A percentile compares a stretch with the other conserved stretches of the same genome.
These are phyloP conservation scores for Creontiades dilutus DNA, from an alignment of 2,888 invertebrate genomes.

Conservation along the genomic window DNA sequence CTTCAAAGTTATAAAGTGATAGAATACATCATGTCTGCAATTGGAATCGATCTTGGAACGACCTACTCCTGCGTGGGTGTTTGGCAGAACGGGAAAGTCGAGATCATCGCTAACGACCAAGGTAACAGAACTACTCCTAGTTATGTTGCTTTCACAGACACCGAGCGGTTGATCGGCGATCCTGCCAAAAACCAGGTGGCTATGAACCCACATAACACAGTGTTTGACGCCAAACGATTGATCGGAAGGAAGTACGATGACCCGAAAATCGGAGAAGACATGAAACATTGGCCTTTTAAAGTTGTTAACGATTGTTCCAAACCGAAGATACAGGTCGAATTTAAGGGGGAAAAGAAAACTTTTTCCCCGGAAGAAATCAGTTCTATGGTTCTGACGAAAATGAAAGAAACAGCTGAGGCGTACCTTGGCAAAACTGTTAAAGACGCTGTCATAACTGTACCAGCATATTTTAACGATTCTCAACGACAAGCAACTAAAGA, in stretches of 20 bases:
- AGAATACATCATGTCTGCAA: slow-evolving; percentile 81
- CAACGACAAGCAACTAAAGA: slow-evolving; percentile 90
- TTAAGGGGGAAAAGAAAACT: slow-evolving; percentile 83
- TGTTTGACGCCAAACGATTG: slow-evolving; percentile 89
- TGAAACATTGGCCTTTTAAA: slow-evolving; percentile 91
- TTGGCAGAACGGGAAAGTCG: slow-evolving; percentile 90
- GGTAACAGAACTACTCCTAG: slow-evolving; percentile 93
- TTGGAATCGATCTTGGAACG: slow-evolving; percentile 92
- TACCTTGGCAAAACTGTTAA: slow-evolving; percentile 80
- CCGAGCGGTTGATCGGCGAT: slow-evolving; percentile 80
- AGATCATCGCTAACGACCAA: slow-evolving; percentile 91
- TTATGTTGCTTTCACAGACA: slow-evolving; percentile 83
- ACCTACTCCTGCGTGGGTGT: slow-evolving; percentile 92
- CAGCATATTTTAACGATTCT: slow-evolving; percentile 87
- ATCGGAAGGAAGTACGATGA: slow-evolving; percentile 85
- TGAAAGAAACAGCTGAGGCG: slow-evolving; percentile 86
- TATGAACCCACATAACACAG: slow-evolving; percentile 86
- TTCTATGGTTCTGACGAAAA: slow-evolving; percentile 83
- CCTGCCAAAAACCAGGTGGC: slow-evolving; percentile 82
- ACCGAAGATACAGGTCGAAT: slow-evolving; percentile 85
- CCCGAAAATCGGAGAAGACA: slow-evolving; percentile 86
- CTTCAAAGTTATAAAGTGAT: neutral
- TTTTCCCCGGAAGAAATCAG: slow-evolving; percentile 86
- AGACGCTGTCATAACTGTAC: slow-evolving; percentile 89
- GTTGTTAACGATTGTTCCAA: slow-evolving; percentile 84